Base-by-base conservation (phyloP, 2,888 invertebrate species). In the Synergus japonicus region DNA sequence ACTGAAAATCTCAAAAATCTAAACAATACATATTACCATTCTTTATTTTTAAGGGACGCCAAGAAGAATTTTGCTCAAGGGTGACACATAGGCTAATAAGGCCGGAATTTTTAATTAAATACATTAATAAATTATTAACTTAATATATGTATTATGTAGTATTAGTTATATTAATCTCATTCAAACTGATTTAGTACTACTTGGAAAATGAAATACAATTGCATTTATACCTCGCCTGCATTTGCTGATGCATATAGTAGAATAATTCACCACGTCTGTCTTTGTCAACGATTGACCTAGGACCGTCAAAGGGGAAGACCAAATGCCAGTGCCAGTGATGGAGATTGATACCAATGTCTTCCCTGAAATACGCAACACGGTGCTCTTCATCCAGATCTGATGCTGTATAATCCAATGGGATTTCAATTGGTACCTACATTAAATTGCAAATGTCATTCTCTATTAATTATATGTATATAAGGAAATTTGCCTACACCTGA, bases 291-390 rank as follows among this genome's bases (percentile, higher is more conserved):
- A 96, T 94, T 63, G 93, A 92, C 84, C 94, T 93, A 0, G 94
- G 92, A 0, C 95, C 94, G 85, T 95, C 95, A 91, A 95, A 95
- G 0, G 97, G 97, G 91, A 97, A 97, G 2, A 97, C 97, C 85
- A 97, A 93, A 92, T 97, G 97, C 97, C 97, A 97, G 90, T 97
- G 97, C 97, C 97, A 97, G 90, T 97, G 97, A 91, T 97, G 97
- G 76, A 97, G 95, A 92, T 97, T 97, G 86, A 97, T 93, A 84
- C 97, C 97, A 82, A 97, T 93, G 91, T 97, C 97, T 90, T 97
- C 97, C 63, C 97, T 94, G 94, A 96, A 97, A 92, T 97, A 97
- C 46, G 96, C 96, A 81, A 97, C 91, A 7, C 96, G 94, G 91
- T 97, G 97, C 87, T 97, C 97, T 0, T 95, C 95, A 87, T 97